Conservation (phyloP, 35 echinoderm and acorn worm genomes). For the Strongylocentrotus purpuratus region DNA sequence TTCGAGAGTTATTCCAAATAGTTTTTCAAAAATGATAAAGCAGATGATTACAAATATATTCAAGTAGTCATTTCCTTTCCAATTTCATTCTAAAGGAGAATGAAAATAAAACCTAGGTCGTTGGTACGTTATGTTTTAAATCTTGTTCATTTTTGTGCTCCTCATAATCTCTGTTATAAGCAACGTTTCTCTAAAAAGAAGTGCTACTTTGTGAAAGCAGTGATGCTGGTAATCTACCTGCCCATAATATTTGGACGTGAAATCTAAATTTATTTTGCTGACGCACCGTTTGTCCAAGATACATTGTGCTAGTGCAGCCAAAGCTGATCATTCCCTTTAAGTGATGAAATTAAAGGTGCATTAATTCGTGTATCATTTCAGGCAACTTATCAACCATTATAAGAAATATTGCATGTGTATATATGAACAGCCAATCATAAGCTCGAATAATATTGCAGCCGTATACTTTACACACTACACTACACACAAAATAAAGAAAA, state of each 20-base stretch:
- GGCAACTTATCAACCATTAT: background rate
- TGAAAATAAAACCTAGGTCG: background rate
- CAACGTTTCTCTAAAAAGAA: too few species aligned
- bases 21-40: too few species aligned
- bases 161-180: background rate
- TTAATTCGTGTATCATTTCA: background rate
- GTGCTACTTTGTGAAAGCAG: too few species aligned
- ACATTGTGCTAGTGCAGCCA: background rate
- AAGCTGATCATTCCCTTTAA: background rate
- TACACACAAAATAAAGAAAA: background rate
- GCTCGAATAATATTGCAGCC: background rate
- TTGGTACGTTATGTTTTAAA: too few species aligned
- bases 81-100: background rate
- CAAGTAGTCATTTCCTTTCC: too few species aligned
- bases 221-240: background rate
- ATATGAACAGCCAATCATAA: background rate
- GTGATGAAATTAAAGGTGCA: background rate
- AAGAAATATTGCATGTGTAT: background rate
- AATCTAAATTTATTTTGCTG: background rate
- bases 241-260: background rate
- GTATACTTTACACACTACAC: conserved; percentile 1
- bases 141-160: background rate
- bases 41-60: too few species aligned
- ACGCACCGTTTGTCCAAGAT: background rate
- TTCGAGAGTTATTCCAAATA: too few species aligned